phyloP scores from a whole-genome alignment of 2,797 vertebrate species.

The Vireo griseus region DNA sequence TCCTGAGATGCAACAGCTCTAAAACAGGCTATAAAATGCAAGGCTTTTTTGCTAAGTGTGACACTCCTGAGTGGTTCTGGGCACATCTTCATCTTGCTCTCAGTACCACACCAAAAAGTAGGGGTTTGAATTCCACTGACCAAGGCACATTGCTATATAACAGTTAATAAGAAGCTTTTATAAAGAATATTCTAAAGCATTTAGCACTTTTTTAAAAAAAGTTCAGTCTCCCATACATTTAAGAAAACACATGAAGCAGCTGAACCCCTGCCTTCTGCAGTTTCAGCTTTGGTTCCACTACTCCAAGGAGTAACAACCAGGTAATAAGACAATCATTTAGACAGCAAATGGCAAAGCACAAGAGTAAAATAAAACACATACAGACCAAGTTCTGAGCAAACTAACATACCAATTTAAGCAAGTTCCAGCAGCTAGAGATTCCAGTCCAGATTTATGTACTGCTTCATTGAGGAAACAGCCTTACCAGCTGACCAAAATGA shows the following conservation, averaged over 20 bases:
- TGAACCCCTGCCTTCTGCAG: not conserved
- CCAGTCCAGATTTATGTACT: not conserved
- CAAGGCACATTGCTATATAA: not conserved
- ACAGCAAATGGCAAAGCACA: not conserved
- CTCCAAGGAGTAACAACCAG: not conserved
- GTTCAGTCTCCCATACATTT: not conserved
- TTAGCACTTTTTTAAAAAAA: not conserved
- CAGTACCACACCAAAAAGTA: not conserved
- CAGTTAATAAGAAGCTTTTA: not conserved
- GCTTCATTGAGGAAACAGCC: not conserved
- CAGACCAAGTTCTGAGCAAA: not conserved
- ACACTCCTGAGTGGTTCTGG: not conserved
- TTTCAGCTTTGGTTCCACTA: not conserved
- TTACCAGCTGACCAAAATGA: not conserved
- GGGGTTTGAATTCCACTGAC: not conserved
- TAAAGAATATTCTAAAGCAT: not conserved
- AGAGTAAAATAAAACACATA: not conserved
- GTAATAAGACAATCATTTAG: not conserved
- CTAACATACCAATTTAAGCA: not conserved
- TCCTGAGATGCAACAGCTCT: not conserved
- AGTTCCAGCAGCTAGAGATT: not conserved
- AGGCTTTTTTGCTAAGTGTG: not conserved
- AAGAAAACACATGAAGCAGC: not conserved
- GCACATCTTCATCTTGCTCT: not conserved
- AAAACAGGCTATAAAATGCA: not conserved